Percentiles rank a stretch among this genome's conserved stretches.
These are phyloP conservation scores for Carassius gibelio DNA, from an alignment of 2,113 vertebrate genomes.

Conservation along the genomic window DNA sequence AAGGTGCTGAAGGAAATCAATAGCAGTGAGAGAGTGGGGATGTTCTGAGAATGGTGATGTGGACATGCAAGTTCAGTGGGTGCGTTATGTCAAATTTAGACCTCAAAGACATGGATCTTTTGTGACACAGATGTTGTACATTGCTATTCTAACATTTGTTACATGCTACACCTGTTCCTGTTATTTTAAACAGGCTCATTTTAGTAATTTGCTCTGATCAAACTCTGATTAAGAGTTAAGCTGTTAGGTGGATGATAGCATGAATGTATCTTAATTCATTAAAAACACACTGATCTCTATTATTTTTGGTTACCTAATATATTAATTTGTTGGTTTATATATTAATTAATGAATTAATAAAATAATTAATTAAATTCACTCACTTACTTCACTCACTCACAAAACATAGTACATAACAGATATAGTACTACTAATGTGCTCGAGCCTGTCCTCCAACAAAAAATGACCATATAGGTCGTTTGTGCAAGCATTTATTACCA, in stretches of 20 bases:
- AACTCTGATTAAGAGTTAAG: not conserved
- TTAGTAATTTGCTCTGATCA: no score
- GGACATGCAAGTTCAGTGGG: not conserved
- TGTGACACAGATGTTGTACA: not conserved
- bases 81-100: not conserved
- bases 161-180: not conserved
- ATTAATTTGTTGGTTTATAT: no score
- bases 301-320: no score
- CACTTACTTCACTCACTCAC: no score
- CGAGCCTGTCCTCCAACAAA: no score
- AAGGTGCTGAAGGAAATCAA: not conserved
- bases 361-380: no score
- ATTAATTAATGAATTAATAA: no score
- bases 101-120: not conserved
- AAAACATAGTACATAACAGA: no score
- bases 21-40: not conserved
- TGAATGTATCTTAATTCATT: not conserved
- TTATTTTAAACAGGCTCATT: not conserved
- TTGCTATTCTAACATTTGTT: not conserved
- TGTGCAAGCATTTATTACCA: no score
- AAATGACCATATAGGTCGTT: no score
- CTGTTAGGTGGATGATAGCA: not conserved
- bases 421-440: no score
- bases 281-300: no score
- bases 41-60: not conserved